These are phyloP conservation scores for Rattus rattus DNA, from an alignment of 2,113 vertebrate genomes.

Conservation along the genomic window DNA sequence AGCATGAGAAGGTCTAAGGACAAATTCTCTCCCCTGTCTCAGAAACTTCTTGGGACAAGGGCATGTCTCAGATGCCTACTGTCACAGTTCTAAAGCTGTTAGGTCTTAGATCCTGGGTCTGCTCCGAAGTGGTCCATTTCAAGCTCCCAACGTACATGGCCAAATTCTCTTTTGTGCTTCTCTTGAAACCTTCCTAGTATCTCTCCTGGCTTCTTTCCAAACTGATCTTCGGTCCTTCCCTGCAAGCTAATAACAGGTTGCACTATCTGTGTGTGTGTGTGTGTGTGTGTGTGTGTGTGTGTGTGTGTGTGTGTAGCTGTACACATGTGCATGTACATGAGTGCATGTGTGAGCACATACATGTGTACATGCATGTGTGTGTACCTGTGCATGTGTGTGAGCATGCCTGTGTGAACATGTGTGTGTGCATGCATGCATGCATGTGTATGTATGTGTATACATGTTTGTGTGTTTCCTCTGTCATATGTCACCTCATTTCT, in stretches of 20 bases:
- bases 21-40: not conserved
- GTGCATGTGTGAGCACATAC: not conserved
- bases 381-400: too few species aligned
- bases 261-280: not conserved
- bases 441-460: not conserved
- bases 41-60: not conserved
- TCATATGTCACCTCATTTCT: not conserved
- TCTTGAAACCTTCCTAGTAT: not conserved
- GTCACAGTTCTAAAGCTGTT: accelerated
- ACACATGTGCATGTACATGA: too few species aligned
- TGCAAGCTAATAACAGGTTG: accelerated
- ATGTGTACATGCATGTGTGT: not conserved
- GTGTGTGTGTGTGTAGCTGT: not conserved
- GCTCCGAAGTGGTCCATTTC: too few species aligned
- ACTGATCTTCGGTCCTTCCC: not conserved
- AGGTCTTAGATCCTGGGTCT: not conserved
- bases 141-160: not conserved
- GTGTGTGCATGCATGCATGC: not conserved
- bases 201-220: not conserved
- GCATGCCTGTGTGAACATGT: not conserved
- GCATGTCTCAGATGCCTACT: accelerated
- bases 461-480: not conserved
- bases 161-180: not conserved
- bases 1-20: accelerated
- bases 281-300: too few species aligned